These are phyloP conservation scores for Nemopilema nomurai DNA, from an alignment of 30 jellyfish, hydroid and myxozoan genomes.

Conservation along the genomic window DNA sequence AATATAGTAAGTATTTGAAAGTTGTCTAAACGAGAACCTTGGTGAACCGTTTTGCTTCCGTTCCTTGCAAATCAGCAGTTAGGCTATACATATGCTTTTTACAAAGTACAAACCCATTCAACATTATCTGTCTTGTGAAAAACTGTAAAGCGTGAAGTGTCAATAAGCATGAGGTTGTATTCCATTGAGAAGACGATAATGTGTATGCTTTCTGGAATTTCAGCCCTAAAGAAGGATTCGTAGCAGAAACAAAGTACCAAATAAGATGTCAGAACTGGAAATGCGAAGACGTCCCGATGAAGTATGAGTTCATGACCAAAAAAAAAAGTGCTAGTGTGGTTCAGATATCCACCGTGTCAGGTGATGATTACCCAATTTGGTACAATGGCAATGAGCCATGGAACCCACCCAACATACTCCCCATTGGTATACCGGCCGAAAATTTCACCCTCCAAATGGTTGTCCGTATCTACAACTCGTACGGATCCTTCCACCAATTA, in stretches of 20 bases:
- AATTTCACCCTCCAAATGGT: constrained; percentile 50
- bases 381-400: constrained; percentile 66
- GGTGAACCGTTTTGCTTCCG: background rate
- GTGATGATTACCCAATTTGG: constrained; percentile 58
- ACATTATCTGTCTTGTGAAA: too few species aligned
- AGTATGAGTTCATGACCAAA: constrained; percentile 61
- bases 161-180: too few species aligned
- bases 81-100: too few species aligned
- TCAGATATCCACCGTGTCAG: constrained; percentile 24
- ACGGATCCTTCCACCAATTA: constrained; percentile 49
- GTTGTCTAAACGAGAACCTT: background rate
- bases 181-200: too few species aligned
- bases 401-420: constrained; percentile 49
- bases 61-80: background rate
- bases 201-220: background rate
- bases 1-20: constrained; percentile 36
- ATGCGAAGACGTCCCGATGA: constrained; percentile 56
- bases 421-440: constrained; percentile 63
- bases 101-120: background rate
- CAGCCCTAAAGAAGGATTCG: constrained; percentile 62
- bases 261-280: constrained; percentile 71
- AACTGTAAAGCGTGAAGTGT: too few species aligned
- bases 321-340: constrained; percentile 7
- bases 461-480: constrained; percentile 59
- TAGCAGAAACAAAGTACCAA: constrained; percentile 51